Evolutionary conservation across 2,113 vertebrate genomes (phyloP).

Genomic region (Galeopterus variegatus): DNA sequence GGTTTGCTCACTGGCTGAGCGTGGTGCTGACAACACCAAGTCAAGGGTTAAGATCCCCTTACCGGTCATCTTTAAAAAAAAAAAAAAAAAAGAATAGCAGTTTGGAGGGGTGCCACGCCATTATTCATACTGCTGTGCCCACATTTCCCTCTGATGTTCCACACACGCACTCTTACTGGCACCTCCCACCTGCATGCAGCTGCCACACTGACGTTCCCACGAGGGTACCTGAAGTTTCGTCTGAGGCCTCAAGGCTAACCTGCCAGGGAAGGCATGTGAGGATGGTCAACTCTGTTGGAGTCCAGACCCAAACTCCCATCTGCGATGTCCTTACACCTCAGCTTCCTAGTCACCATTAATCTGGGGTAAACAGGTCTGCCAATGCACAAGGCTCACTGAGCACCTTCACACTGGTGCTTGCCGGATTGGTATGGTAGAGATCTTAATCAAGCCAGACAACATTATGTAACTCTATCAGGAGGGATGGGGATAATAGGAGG

Average conservation of each 20-base stretch:
- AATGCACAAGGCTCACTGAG: rapidly evolving
- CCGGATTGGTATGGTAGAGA: background rate
- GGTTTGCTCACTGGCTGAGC: too few relatives aligned
- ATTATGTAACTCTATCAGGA: background rate
- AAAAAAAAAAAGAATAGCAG: background rate
- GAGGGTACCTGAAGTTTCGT: background rate
- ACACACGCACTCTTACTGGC: too few relatives aligned
- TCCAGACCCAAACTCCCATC: background rate
- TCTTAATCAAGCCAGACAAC: rapidly evolving
- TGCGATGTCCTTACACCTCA: background rate
- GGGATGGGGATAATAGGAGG: background rate
- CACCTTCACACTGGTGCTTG: background rate
- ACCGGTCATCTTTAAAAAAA: too few relatives aligned
- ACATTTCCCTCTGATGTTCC: background rate
- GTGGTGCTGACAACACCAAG: too few relatives aligned
- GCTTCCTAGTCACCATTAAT: background rate
- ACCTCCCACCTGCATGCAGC: background rate
- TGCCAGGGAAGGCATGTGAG: background rate
- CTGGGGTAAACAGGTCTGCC: background rate
- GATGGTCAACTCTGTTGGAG: background rate
- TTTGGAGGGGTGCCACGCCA: background rate
- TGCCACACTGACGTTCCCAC: background rate
- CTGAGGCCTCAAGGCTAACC: background rate
- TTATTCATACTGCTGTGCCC: background rate
- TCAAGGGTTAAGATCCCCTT: too few relatives aligned